Conservation (phyloP, 2,797 vertebrate genomes). For the Microcaecilia unicolor region DNA sequence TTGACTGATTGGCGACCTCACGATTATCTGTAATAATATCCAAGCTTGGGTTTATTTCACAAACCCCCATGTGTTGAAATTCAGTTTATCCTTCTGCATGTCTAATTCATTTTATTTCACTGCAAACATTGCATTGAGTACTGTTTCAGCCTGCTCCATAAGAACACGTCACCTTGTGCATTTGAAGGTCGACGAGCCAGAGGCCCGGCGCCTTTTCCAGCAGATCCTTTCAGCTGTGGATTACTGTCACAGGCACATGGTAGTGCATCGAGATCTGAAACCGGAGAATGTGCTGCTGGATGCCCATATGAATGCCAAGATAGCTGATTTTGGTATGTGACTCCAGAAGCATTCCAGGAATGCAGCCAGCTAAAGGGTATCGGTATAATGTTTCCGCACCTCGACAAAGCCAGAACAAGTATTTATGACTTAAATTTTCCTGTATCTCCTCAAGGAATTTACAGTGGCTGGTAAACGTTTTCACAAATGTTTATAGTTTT, state of each 20-base stretch:
- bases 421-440: no score
- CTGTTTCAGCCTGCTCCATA: background rate
- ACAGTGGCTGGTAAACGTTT: no score
- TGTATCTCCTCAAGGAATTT: no score
- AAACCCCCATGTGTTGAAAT: no score
- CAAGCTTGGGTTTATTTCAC: no score
- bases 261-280: conserved; percentile 95
- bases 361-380: conserved; percentile 17
- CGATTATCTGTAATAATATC: no score
- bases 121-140: no score
- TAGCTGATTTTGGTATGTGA: conserved; percentile 90
- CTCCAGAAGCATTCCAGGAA: conserved; percentile 23
- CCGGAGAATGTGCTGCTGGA: conserved; percentile 95
- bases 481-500: no score
- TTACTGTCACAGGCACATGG: conserved; percentile 98
- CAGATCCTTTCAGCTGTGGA: conserved; percentile 96
- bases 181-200: conserved; percentile 82
- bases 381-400: background rate
- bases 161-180: conserved; percentile 6
- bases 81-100: no score
- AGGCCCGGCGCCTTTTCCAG: conserved; percentile 91
- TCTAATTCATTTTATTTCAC: conserved; percentile 2
- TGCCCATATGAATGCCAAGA: conserved; percentile 93
- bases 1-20: no score
- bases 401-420: conserved; percentile 11